Conservation (phyloP, 1,140 invertebrate species). For the Procambarus virginalis region DNA sequence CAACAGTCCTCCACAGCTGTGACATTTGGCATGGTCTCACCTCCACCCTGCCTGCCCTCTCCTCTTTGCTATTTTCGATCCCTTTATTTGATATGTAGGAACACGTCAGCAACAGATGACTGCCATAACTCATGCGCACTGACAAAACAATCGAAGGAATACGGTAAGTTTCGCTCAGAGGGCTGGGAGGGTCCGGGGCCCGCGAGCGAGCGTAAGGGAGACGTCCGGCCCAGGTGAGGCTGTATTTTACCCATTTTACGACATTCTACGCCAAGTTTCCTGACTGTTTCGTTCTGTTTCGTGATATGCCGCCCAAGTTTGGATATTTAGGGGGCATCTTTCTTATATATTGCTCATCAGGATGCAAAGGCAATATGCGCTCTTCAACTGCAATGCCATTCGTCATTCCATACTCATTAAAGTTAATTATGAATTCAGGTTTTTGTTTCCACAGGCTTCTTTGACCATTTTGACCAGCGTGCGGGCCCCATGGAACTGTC, state of each 20-base stretch:
- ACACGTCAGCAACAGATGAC: constrained; percentile 45
- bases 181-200: constrained; percentile 16
- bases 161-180: constrained; percentile 48
- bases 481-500: constrained; percentile 2
- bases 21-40: background rate
- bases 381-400: background rate
- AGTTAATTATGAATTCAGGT: background rate
- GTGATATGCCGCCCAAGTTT: constrained; percentile 29
- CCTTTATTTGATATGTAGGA: constrained; percentile 32
- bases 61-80: constrained; percentile 9
- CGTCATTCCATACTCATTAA: background rate
- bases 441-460: background rate
- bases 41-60: background rate
- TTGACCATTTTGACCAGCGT: constrained; percentile 24
- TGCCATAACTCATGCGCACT: constrained; percentile 39
- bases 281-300: constrained; percentile 63
- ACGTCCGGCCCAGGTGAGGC: constrained; percentile 63
- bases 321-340: constrained; percentile 9
- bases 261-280: constrained; percentile 53
- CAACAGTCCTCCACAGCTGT: background rate
- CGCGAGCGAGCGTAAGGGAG: constrained; percentile 59
- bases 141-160: constrained; percentile 64
- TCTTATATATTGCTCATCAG: constrained; percentile 15
- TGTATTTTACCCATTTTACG: constrained; percentile 64
- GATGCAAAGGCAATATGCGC: constrained; percentile 7